Evolutionary conservation across 2,888 invertebrate genomes (phyloP), one percentile per base, ranked within the genome.

Genomic region (Thereva nobilitata): DNA sequence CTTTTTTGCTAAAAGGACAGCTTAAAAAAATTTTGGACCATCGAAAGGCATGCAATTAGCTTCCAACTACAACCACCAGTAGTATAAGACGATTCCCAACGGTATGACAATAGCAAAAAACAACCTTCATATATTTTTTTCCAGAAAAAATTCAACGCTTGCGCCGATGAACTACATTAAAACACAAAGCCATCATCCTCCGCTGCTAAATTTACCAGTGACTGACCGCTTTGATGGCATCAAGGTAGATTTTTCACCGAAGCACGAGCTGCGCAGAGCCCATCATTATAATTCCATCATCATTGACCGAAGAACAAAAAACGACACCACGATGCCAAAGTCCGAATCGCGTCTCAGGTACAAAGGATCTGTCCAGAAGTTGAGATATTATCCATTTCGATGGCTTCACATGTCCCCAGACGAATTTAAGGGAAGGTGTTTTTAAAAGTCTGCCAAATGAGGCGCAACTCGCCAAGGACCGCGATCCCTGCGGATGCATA

Each of bases 271-370:
- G 23, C 68, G 45, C 52, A 63, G 7, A 56, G 44, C 34, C 56
- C 64, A 47, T 65, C 66, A 68, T 68, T 68, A 68, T 68, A 68
- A 66, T 68, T 68, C 68, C 68, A 68, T 68, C 66, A 68, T 65
- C 56, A 65, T 65, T 64, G 53, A 4, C 12, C 42, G 53, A 37
- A 9, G 64, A n/a, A 56, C 9, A 34, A 44, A 64, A 10, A 45
- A 44, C 34, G 12, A 23, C 61, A 44, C 50, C 61, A 44, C 50
- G 34, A 12, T 37, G 47, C 57, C 45, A 59, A 61, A 61, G 57
- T 23, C 38, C 45, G 40, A 9, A 12, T 5, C 47, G 49, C 61
- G 50, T 23, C 50, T 49, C 34, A 61, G 50, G 50, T 61, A 50
- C 61, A 49, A 35, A 23, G 42, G 59, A 59, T 47, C 38, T 59